Evolutionary conservation across 2,888 invertebrate genomes (phyloP).

Genomic region (Drosophila lacicola): DNA sequence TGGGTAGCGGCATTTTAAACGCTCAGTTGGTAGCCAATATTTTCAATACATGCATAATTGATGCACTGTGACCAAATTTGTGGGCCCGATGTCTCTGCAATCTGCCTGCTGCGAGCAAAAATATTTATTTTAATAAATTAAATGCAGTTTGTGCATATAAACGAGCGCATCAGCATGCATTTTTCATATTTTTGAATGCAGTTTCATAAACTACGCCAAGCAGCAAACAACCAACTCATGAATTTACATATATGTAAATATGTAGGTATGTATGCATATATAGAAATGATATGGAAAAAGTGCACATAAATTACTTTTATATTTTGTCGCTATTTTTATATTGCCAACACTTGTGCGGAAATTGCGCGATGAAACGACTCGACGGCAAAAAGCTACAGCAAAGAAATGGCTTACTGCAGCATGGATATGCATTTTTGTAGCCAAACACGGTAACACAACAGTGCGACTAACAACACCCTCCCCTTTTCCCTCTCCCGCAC

Average conservation of each 20-base stretch:
- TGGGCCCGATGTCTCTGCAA: conserved; percentile 11
- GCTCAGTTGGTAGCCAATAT: conserved; percentile 32
- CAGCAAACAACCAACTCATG: conserved; percentile 15
- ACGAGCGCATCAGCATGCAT: conserved; percentile 74
- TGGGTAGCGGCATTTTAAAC: conserved; percentile 46
- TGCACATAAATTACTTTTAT: conserved; percentile 79
- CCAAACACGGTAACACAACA: conserved; percentile 47
- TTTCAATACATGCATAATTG: conserved; percentile 38
- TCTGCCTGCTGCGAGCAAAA: conserved; percentile 27
- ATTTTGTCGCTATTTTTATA: conserved; percentile 80
- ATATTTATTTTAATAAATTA: conserved; percentile 75
- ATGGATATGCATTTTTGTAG: conserved; percentile 68
- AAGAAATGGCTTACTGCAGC: conserved; percentile 56
- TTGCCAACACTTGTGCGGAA: conserved; percentile 81
- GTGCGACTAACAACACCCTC: conserved; percentile 15
- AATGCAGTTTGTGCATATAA: conserved; percentile 76
- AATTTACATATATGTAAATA: conserved; percentile 15
- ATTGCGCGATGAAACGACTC: conserved; percentile 77
- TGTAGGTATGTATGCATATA: conserved; percentile 26
- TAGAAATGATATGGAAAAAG: conserved; percentile 76
- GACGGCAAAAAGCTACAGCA: conserved; percentile 42
- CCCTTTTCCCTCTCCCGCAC: not conserved
- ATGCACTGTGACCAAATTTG: conserved; percentile 39
- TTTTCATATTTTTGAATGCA: conserved; percentile 68
- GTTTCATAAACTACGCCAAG: conserved; percentile 53